Conservation (phyloP, 2,797 vertebrate genomes). For the Sebastes vulpes region DNA sequence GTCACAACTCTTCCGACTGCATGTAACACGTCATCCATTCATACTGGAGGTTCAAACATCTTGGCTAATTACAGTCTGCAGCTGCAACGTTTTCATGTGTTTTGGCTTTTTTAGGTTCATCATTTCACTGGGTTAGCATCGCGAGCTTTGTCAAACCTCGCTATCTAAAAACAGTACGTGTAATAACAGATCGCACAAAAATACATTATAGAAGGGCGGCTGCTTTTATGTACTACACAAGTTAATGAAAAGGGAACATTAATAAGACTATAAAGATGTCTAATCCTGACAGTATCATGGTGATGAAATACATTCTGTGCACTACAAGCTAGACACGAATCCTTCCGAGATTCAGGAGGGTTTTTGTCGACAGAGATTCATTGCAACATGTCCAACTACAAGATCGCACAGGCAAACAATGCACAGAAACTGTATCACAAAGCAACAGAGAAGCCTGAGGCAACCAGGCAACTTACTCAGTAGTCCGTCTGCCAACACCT, state of each 20-base stretch:
- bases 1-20: slow-evolving; percentile 13
- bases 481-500: slow-evolving; percentile 39
- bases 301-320: background rate
- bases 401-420: background rate
- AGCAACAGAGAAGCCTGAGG: slow-evolving; percentile 8
- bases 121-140: background rate
- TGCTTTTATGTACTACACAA: background rate
- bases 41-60: background rate
- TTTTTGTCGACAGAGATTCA: background rate
- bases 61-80: background rate
- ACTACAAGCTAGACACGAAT: background rate
- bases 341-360: background rate
- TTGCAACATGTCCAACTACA: background rate
- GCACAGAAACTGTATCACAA: background rate
- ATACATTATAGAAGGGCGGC: background rate
- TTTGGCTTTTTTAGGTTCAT: background rate
- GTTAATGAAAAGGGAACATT: background rate
- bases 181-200: background rate
- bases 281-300: background rate
- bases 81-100: background rate
- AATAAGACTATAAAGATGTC: background rate
- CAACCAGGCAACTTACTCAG: slow-evolving; percentile 21
- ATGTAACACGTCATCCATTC: slow-evolving; percentile 3
- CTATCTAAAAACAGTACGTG: background rate
- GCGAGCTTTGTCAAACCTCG: background rate